These are phyloP conservation scores for Sphenopsis melanotis DNA, from an alignment of 2,797 vertebrate species.

Conservation along the genomic window DNA sequence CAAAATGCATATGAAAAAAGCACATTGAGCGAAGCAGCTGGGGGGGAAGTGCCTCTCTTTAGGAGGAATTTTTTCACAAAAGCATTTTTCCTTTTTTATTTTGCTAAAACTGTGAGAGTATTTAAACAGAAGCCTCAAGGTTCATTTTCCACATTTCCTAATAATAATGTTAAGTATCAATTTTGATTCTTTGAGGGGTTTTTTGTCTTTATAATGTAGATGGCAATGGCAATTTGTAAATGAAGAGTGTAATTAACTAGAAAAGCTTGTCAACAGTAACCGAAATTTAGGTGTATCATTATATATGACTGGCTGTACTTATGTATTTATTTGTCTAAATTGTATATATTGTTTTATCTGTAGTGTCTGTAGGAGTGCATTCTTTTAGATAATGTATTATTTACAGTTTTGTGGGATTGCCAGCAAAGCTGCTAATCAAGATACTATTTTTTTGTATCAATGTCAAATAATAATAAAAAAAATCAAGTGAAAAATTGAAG, in stretches of 20 bases:
- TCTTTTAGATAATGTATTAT: conserved; percentile 75
- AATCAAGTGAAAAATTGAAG: conserved; percentile 9
- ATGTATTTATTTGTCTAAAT: conserved; percentile 81
- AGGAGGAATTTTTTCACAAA: conserved; percentile 56
- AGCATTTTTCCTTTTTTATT: not conserved
- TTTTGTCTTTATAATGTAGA: conserved; percentile 33
- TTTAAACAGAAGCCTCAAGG: conserved; percentile 50
- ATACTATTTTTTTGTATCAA: conserved; percentile 81
- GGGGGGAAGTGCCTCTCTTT: conserved; percentile 13
- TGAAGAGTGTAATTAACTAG: conserved; percentile 72
- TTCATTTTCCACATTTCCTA: conserved; percentile 67
- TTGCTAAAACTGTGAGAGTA: conserved; percentile 27
- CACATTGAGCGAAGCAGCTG: conserved; percentile 8
- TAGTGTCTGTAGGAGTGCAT: conserved; percentile 78
- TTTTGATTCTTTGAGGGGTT: conserved; percentile 34
- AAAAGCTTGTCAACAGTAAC: conserved; percentile 70
- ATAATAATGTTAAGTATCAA: conserved; percentile 23
- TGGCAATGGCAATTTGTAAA: conserved; percentile 71
- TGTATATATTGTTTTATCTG: conserved; percentile 80
- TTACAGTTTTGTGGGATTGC: conserved; percentile 76
- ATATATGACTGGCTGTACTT: conserved; percentile 77
- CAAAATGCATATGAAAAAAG: conserved; percentile 43
- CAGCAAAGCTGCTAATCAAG: conserved; percentile 78
- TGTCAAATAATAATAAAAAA: conserved; percentile 70
- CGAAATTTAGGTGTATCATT: conserved; percentile 69